Conservation (phyloP, 2,797 vertebrate genomes). For the Intellagama lesueurii region DNA sequence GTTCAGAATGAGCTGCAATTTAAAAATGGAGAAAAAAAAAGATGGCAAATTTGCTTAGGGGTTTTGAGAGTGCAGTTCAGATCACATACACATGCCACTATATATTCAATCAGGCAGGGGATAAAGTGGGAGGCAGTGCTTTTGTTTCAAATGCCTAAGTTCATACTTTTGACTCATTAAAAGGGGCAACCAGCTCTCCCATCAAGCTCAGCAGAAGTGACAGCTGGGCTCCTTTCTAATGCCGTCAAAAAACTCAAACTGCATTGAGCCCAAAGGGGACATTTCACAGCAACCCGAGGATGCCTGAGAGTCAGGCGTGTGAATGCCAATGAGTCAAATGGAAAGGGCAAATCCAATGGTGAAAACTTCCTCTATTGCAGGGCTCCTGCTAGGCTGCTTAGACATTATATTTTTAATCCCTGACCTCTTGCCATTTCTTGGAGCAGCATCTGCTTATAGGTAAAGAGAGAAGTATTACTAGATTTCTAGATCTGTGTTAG, state of each 20-base stretch:
- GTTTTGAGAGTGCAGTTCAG: conserved; percentile 38
- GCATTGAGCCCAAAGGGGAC: conserved; percentile 65
- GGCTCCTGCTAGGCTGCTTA: conserved; percentile 17
- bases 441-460: neutral
- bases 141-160: conserved; percentile 32
- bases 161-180: conserved; percentile 68
- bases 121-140: neutral
- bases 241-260: conserved; percentile 69
- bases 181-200: conserved; percentile 62
- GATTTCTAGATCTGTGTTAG: too few species aligned
- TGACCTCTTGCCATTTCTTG: neutral
- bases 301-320: conserved; percentile 67
- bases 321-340: conserved; percentile 72
- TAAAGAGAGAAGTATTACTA: neutral
- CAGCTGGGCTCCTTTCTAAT: conserved; percentile 70
- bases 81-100: conserved; percentile 46
- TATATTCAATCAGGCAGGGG: conserved; percentile 34
- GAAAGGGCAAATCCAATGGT: conserved; percentile 63
- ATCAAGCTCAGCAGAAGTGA: conserved; percentile 69
- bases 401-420: conserved; percentile 29
- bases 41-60: conserved; percentile 35
- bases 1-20: conserved; percentile 45
- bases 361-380: conserved; percentile 50
- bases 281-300: conserved; percentile 68
- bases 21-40: neutral